Evolutionary conservation across 2,113 vertebrate species (phyloP), one percentile per base, ranked within the genome.

Genomic region (Glareola pratincola): DNA sequence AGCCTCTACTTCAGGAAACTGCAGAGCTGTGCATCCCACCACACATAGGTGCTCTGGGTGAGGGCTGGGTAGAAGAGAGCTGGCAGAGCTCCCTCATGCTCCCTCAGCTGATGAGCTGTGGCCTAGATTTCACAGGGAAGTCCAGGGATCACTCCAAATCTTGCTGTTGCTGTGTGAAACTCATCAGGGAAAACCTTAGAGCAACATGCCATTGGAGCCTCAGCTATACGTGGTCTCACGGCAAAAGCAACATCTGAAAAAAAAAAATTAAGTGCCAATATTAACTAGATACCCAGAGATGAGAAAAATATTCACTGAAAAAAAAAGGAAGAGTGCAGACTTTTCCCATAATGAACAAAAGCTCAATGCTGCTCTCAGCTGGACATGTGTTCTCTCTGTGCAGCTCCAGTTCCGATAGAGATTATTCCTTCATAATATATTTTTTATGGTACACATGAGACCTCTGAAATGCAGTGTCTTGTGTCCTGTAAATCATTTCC

Each of bases 281-380:
- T 97, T 97, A 97, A 94, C 75, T 74, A 94, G 91, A 85, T 96
- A 88, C 77, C 57, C 81, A 71, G 68, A 89, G 74, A 92, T 78
- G 85, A 71, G 77, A 73, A 73, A 92, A 87, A 91, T 69, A 87
- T 81, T 96, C 77, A 95, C 85, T 68, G 81, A 45, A 45, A 93
- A 45, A 93, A 69, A 71, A 85, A 96, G 79, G 90, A 94, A 95
- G 96, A 96, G 71, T 85, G 24, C 18, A 36, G 82, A 67, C 48
- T 94, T 97, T 96, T 90, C 92, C 91, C 79, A 48, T 92, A 91
- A 96, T 90, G 96, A 97, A 97, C 88, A 92, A 93, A 98, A 99
- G 99, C 99, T 99, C 99, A 98, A 98, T 98, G 97, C 99, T 99
- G 99, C 99, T 98, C 99, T 98, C 99, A 98, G 98, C 98, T 99